Conservation (phyloP, 2,888 invertebrate species). For the Neria commutata region DNA sequence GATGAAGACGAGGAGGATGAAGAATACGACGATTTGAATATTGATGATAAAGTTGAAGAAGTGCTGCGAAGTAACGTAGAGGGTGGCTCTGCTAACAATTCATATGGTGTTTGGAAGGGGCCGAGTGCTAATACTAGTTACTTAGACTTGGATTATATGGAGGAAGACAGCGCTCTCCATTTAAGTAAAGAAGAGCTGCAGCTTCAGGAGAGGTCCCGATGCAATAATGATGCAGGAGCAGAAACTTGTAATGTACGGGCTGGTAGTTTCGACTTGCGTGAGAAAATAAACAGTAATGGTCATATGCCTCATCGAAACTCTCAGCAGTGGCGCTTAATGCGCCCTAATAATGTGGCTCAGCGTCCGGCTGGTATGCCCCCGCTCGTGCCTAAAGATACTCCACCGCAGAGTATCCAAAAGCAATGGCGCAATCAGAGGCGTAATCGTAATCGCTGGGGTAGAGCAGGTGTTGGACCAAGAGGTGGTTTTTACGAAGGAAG, state of each 20-base stretch:
- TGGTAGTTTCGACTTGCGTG: constrained; percentile 29
- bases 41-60: not conserved
- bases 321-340: constrained; percentile 36
- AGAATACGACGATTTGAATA: constrained; percentile 23
- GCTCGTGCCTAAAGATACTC: constrained; percentile 31
- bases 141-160: constrained; percentile 23
- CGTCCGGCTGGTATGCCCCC: constrained; percentile 43
- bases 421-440: constrained; percentile 3
- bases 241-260: too few species aligned
- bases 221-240: not conserved
- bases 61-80: constrained; percentile 5
- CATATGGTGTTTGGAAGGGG: constrained; percentile 30
- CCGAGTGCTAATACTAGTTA: constrained; percentile 32
- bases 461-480: not conserved
- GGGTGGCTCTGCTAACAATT: not conserved
- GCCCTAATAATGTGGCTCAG: constrained; percentile 36
- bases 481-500: not conserved
- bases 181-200: constrained; percentile 8
- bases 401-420: not conserved
- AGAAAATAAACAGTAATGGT: constrained; percentile 20
- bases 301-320: constrained; percentile 25
- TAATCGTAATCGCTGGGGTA: constrained; percentile 2
- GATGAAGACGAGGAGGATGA: constrained; percentile 19
- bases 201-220: not conserved
- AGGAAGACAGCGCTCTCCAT: constrained; percentile 34